Evolutionary conservation across 2,113 vertebrate genomes (phyloP).

Genomic region (Siniperca chuatsi): DNA sequence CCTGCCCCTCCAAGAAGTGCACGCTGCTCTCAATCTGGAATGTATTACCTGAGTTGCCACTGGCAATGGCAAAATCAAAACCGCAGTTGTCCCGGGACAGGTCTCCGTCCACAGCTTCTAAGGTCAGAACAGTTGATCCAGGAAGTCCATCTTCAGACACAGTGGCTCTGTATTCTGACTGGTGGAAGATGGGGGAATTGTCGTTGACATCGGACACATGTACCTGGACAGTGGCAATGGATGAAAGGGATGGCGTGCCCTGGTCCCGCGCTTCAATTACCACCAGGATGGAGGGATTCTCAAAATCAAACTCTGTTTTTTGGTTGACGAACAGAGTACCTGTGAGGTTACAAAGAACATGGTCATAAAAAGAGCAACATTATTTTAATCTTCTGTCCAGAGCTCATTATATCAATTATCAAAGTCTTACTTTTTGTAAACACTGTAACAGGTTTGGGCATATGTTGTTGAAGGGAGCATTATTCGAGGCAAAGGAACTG

Average conservation of each 20-base stretch:
- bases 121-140: constrained; percentile 90
- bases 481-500: constrained; percentile 20
- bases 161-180: constrained; percentile 87
- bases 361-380: neutral
- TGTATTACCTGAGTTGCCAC: constrained; percentile 90
- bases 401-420: neutral
- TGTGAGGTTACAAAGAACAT: constrained; percentile 32
- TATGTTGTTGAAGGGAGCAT: neutral
- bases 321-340: constrained; percentile 90
- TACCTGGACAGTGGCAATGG: constrained; percentile 90
- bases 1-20: constrained; percentile 85
- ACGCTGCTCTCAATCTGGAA: constrained; percentile 96
- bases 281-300: constrained; percentile 88
- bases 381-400: constrained; percentile 9
- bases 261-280: constrained; percentile 91
- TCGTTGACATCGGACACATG: constrained; percentile 93
- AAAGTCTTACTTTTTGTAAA: neutral
- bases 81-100: constrained; percentile 89
- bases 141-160: constrained; percentile 91
- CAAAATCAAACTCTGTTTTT: constrained; percentile 84
- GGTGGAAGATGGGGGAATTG: constrained; percentile 91
- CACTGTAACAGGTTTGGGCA: neutral
- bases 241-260: constrained; percentile 88
- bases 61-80: constrained; percentile 94
- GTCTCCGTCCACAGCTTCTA: constrained; percentile 91